Evolutionary conservation across 2,888 invertebrate species (phyloP), one percentile per base, ranked within the genome.

Genomic region (Plebejus argus): DNA sequence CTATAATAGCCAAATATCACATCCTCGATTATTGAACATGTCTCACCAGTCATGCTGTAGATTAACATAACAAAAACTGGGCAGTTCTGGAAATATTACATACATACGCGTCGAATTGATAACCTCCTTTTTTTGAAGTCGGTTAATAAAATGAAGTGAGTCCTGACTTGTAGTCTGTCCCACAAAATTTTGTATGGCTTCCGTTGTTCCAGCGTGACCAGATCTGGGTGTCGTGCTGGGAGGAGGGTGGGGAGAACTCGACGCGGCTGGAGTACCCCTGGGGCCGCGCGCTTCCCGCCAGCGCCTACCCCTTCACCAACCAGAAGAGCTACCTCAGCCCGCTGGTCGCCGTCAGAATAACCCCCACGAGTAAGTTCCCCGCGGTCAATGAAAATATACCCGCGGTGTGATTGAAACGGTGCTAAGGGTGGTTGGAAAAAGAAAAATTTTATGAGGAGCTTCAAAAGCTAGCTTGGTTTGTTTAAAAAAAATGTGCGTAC

Each of bases 161-260:
- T n/a, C n/a, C n/a, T n/a, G n/a, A n/a, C n/a, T n/a, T 28, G 28
- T 28, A 28, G 35, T 35, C 35, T 35, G 35, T 35, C 35, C 35
- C 35, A 35, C 6, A 6, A 35, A 35, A 35, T 35, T 35, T 6
- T 35, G 35, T 35, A 35, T 35, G 35, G 35, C 35, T 35, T 35
- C 35, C 35, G 35, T 35, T 35, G 5, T 35, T 82, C 4, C 83
- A 96, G 95, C 91, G 91, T 53, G 88, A 96, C 78, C 95, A 96
- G 88, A 93, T 98, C 15, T 98, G 98, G 96, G 91, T 99, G 71
- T 96, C 96, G 3, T 99, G 99, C 87, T 91, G 95, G 81, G 98
- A 98, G 72, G 92, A 95, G n/a, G 96, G 90, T 87, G 79, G 96
- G 95, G 79, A 96, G 95, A 83, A 91, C 85, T 81, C 82, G 0